phyloP scores from a whole-genome alignment of 92 coral and sea anemone species.

The Galaxea fascicularis region DNA sequence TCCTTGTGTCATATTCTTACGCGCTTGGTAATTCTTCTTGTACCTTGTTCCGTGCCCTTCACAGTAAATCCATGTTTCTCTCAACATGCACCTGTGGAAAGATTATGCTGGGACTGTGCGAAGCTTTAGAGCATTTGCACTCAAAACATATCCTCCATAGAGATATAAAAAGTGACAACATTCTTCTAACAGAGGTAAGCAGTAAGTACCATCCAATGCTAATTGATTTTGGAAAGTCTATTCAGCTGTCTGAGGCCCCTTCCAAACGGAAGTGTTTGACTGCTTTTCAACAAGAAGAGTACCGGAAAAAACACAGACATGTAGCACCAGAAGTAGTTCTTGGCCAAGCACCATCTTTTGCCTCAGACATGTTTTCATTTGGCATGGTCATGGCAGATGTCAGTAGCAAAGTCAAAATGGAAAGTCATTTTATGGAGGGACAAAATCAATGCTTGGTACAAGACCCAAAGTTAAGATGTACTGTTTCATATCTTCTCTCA shows the following conservation, averaged over 20 bases:
- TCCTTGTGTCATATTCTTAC: constrained; percentile 50
- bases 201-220: constrained; percentile 13
- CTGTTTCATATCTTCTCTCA: constrained; percentile 26
- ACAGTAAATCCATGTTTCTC: too few relatives aligned
- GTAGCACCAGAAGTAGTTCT: constrained; percentile 6
- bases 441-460: constrained; percentile 49
- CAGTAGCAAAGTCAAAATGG: constrained; percentile 29
- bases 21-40: constrained; percentile 40
- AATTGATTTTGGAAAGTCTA: constrained; percentile 24
- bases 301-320: not conserved
- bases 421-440: constrained; percentile 39
- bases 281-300: constrained; percentile 7
- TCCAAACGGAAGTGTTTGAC: not conserved
- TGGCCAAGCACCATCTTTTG: not conserved
- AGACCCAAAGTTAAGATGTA: constrained; percentile 53
- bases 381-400: constrained; percentile 44
- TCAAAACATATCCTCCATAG: too few relatives aligned
- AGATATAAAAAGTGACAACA: constrained; percentile 55
- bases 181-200: constrained; percentile 22
- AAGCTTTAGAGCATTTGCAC: too few relatives aligned
- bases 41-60: constrained; percentile 24
- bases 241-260: not conserved
- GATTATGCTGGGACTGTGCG: too few relatives aligned
- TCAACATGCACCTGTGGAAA: too few relatives aligned
- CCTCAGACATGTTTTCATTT: constrained; percentile 11